Evolutionary conservation across 1,140 invertebrate species (phyloP), one percentile per base, ranked within the genome.

Genomic region (Drosophila sp.): DNA sequence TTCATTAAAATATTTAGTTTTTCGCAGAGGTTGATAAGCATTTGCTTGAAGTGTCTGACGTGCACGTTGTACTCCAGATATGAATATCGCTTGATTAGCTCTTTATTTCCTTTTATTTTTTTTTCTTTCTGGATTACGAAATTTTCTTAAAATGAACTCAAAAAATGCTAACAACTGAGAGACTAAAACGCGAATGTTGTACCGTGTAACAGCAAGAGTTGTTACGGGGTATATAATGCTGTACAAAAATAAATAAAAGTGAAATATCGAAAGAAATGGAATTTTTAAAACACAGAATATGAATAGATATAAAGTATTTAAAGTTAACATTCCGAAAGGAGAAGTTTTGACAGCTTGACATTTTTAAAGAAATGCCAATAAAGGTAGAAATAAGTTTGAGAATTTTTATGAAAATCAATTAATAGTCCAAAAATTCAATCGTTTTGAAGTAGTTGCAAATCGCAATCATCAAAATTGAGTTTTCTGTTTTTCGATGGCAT

Each of bases 11-110:
- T 34, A 29, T 57, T 32, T 0, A 3, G 34, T 36, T 29, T 18
- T 13, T 14, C 18, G 8, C 21, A 27, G n/a, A 11, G 62, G 27
- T 51, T 66, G 69, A 72, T 67, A 72, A 72, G 63, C 38, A n/a
- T 29, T 4, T 13, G 32, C 27, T 32, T 14, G 18, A 48, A 13
- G 14, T 14, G 18, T 32, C 11, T 48, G 38, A 11, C 11, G 45
- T 48, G 32, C 8, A 25, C 40, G 14, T 18, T 13, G 4, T n/a
- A 25, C 34, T 16, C 27, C 32, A 50, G 62, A 48, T 34, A 48
- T 25, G 40, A 70, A 70, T 38, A n/a, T 8, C n/a, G 70, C 46
- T 59, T 29, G 45, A 54, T 72, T 67, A 53, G 70, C 70, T 67
- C 5, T 63, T 69, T 69, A 29, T 27, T 36, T 69, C 9, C 8